Base-by-base conservation (phyloP, 2,888 invertebrate genomes). In the Dusona sp. region DNA sequence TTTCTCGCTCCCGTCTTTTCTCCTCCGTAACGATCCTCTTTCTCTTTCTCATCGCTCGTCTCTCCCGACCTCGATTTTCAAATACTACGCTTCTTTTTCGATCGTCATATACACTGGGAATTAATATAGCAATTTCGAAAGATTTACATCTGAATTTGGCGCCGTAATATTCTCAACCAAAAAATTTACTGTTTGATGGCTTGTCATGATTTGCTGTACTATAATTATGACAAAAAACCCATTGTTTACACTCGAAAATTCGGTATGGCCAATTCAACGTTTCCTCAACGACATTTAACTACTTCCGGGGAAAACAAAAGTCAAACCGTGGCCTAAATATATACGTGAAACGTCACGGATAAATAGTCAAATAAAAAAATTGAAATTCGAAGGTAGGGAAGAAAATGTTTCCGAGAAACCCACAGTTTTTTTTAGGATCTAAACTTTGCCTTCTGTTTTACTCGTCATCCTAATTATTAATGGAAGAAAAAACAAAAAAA, bases 1-100 rank as follows among this genome's bases (percentile, higher is more conserved):
- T 83, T 83, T 79, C 78, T 79, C 73, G 78, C 65, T 83, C 79
- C 54, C 73, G n/a, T 79, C 73, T 73, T 48, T 51, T 79, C 61
- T 73, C 54, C 65, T 65, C 11, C 38, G 68, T 54, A 74, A 45
- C 72, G 11, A 54, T 65, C 22, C 72, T 48, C 83, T 73, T 73
- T 67, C 38, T 83, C 33, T 73, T 73, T 79, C 73, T 79, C 70
- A 48, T 33, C 78, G 72, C 67, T 42, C 79, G 67, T 36, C 36
- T 36, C 51, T 48, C 22, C 19, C 79, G 83, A 83, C 83, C 83
- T 79, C 79, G 57, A 79, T 83, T 83, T 73, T 67, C 72, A 42
- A 61, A 64, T 78, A 45, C 38, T 25, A 74, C 73, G 73, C 45
- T 74, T 67, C 45, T 74, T 83, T 73, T 79, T 73, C 83, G 72